Evolutionary conservation across 2,888 invertebrate species (phyloP).

Genomic region (Diplazon laetatorius): DNA sequence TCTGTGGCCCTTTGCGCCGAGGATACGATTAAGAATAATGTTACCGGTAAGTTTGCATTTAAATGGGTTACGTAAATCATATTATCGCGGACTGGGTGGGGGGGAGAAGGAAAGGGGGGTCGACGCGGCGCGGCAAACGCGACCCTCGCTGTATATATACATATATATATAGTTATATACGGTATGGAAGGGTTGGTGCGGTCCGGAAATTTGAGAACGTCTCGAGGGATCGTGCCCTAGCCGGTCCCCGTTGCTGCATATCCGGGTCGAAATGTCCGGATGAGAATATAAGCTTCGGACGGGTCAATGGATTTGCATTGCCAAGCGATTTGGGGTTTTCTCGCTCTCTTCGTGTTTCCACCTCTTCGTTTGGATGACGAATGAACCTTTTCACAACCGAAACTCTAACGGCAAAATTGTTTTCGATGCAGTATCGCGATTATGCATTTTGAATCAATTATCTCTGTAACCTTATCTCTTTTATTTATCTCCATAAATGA

Average conservation of each 20-base stretch:
- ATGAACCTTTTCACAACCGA: conserved; percentile 39
- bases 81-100: too few species aligned
- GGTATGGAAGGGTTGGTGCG: background rate
- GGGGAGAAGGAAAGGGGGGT: too few species aligned
- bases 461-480: too few species aligned
- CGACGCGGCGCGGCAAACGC: background rate
- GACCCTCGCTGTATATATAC: background rate
- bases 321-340: conserved; percentile 38
- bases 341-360: conserved; percentile 35
- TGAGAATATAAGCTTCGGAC: conserved; percentile 46
- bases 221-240: conserved; percentile 18
- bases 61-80: conserved; percentile 22
- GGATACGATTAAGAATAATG: conserved; percentile 73
- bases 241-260: conserved; percentile 1
- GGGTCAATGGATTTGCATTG: conserved; percentile 58
- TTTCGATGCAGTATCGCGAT: background rate
- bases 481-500: too few species aligned
- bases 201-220: conserved; percentile 54
- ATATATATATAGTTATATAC: background rate
- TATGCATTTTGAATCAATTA: conserved; percentile 18
- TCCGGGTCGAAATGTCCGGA: conserved; percentile 45
- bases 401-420: conserved; percentile 6
- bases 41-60: conserved; percentile 74
- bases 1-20: conserved; percentile 73
- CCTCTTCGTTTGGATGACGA: conserved; percentile 46